A percentile compares a stretch with the other conserved stretches of the same genome.
Conservation (phyloP, 2,113 vertebrate species). For the Pangasianodon gigas region DNA sequence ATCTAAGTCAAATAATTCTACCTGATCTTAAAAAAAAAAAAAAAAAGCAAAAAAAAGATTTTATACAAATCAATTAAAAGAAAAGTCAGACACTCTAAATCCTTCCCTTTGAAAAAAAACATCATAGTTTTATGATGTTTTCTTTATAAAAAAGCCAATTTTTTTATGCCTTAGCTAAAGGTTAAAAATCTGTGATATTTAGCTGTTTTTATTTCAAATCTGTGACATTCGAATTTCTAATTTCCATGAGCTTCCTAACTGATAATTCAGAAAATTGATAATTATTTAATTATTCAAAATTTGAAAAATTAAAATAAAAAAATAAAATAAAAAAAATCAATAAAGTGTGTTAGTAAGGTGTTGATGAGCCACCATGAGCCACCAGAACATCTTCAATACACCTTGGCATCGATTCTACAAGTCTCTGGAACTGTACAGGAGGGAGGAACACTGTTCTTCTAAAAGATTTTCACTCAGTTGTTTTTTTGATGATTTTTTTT, state of each 20-base stretch:
- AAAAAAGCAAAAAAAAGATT: fast-evolving
- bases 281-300: background rate
- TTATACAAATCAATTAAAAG: background rate
- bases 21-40: background rate
- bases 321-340: background rate
- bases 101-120: background rate
- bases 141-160: background rate
- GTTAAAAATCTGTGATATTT: background rate
- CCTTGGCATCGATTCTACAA: background rate
- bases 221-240: background rate
- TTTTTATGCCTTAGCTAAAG: background rate
- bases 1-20: background rate
- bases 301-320: background rate
- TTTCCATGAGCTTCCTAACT: background rate
- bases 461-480: background rate
- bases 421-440: background rate
- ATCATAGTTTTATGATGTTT: background rate
- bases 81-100: background rate
- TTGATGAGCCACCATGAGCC: background rate
- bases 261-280: background rate
- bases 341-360: background rate
- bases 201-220: background rate
- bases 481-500: background rate
- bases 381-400: background rate
- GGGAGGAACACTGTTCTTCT: background rate